phyloP scores from a whole-genome alignment of 2,888 invertebrate species.

The Slavum lentiscoides region DNA sequence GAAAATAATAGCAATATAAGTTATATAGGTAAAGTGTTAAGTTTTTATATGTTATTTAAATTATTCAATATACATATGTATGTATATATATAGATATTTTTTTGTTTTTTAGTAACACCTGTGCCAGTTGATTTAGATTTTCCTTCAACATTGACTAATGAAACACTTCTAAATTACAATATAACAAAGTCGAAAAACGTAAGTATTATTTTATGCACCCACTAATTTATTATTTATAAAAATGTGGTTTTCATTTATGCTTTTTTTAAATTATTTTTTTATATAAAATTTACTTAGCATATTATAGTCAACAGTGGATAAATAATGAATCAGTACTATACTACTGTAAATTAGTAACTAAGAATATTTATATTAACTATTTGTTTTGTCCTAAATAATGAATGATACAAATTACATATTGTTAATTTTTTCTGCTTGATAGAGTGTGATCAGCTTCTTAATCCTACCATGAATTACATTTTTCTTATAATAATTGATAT shows the following conservation, averaged over 20 bases:
- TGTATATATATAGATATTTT: background rate
- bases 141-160: constrained; percentile 30
- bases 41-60: background rate
- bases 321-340: too few relatives aligned
- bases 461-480: too few relatives aligned
- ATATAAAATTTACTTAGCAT: background rate
- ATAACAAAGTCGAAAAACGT: constrained; percentile 50
- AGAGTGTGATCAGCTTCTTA: too few relatives aligned
- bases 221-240: background rate
- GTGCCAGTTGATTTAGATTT: constrained; percentile 23
- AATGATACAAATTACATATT: too few relatives aligned
- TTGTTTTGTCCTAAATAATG: too few relatives aligned
- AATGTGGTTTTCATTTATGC: background rate
- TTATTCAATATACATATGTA: background rate
- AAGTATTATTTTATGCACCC: background rate
- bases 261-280: background rate
- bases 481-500: too few relatives aligned
- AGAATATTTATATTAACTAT: too few relatives aligned
- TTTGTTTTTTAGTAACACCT: constrained; percentile 15
- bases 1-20: constrained; percentile 3
- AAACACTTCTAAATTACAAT: constrained; percentile 43
- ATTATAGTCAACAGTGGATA: too few relatives aligned
- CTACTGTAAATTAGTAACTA: too few relatives aligned
- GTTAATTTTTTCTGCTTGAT: too few relatives aligned
- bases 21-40: constrained; percentile 25